Percentiles rank a stretch among this genome's conserved stretches.
Conservation (phyloP, 1,140 invertebrate species). For the Macrostomum lignano region DNA sequence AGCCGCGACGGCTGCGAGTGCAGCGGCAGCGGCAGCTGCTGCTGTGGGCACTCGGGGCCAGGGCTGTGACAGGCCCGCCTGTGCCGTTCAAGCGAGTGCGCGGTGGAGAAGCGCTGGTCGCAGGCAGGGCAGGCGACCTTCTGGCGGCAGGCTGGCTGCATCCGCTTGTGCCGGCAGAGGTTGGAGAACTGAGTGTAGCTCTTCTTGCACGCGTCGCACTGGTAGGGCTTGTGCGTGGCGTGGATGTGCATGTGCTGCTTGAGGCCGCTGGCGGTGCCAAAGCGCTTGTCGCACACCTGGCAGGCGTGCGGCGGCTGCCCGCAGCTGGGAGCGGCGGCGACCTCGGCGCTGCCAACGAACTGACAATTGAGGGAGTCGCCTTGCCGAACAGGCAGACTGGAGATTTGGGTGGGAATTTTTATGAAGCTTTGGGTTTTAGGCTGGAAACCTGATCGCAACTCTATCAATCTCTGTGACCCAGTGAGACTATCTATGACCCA, state of each 20-base stretch:
- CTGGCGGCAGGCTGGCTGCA: constrained; percentile 49
- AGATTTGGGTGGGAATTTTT: no score
- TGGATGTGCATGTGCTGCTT: constrained; percentile 99
- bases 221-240: constrained; percentile 85
- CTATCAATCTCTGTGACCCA: no score
- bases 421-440: no score
- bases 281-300: constrained; percentile 80
- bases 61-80: constrained; percentile 13
- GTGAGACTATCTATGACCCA: no score
- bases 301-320: no score
- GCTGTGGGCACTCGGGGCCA: not conserved
- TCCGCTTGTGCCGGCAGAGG: constrained; percentile 85
- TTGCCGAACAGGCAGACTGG: no score
- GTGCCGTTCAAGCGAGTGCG: constrained; percentile 39
- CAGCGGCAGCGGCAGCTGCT: no score
- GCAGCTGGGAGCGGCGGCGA: no score
- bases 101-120: constrained; percentile 56
- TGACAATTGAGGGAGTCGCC: no score
- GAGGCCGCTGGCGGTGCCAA: constrained; percentile 73
- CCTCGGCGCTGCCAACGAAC: no score
- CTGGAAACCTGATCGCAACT: no score
- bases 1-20: no score
- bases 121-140: constrained; percentile 53
- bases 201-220: constrained; percentile 34
- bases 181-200: constrained; percentile 98